phyloP scores from a whole-genome alignment of 2,113 vertebrate genomes.

The Poeciliopsis prolifica region DNA sequence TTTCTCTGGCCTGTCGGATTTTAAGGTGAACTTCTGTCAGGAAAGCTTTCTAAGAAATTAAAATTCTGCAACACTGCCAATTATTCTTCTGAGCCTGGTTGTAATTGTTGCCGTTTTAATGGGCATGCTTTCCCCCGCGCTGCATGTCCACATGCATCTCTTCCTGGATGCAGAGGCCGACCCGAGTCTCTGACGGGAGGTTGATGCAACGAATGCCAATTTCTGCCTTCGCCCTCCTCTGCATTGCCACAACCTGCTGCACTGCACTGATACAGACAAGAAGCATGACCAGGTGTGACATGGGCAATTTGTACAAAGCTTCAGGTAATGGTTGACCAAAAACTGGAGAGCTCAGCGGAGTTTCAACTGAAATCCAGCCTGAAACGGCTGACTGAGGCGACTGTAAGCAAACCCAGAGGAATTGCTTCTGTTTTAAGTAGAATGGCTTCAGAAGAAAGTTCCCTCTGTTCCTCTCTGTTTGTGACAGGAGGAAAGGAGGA shows the following conservation, averaged over 20 bases:
- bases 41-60: neutral
- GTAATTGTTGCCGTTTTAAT: neutral
- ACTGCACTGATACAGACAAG: slow-evolving; percentile 61
- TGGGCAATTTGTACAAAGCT: slow-evolving; percentile 64
- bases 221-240: slow-evolving; percentile 34
- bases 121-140: neutral
- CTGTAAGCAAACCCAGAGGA: slow-evolving; percentile 26
- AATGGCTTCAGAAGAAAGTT: slow-evolving; percentile 26
- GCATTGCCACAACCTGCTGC: slow-evolving; percentile 55
- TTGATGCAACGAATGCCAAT: slow-evolving; percentile 40
- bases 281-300: slow-evolving; percentile 59
- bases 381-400: slow-evolving; percentile 32
- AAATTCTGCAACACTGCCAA: neutral
- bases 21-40: neutral
- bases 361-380: slow-evolving; percentile 48
- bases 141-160: neutral
- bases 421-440: slow-evolving; percentile 24
- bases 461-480: neutral
- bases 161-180: slow-evolving; percentile 4
- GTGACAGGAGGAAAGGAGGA: neutral
- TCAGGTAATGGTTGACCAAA: slow-evolving; percentile 20
- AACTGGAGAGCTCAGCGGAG: slow-evolving; percentile 43
- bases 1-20: neutral
- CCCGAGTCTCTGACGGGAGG: slow-evolving; percentile 36
- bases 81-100: neutral